Base-by-base conservation (phyloP, 2,113 vertebrate genomes). In the Gnathonemus echidnorhynchus region DNA sequence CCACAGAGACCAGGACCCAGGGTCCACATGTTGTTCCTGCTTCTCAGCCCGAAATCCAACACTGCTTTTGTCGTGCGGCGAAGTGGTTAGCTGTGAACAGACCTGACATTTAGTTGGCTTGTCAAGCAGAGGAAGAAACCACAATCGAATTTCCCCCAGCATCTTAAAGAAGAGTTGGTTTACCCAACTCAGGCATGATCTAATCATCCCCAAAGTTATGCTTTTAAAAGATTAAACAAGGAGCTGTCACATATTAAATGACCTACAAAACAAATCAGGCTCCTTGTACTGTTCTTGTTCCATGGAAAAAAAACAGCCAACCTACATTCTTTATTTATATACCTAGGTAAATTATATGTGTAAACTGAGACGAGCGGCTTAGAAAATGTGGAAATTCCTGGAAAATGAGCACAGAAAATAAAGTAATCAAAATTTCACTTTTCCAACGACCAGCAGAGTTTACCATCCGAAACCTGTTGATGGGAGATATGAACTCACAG, bases 11-110 rank as follows among this genome's bases (percentile, higher is more conserved):
- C 86, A 89, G 39, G 45, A 66, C 48, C 77, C 91, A 52, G 85
- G 39, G 58, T 39, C 88, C 89, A 90, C 87, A 88, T 83, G 89
- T 90, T 90, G 92, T 93, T 92, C 92, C 91, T 89, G 80, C 91
- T 90, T 86, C 92, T 91, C 91, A 50, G 90, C 88, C 21, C 48
- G 93, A 91, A 95, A 96, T 92, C 90, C 3, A 92, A 96, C 90
- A 86, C 91, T 46, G 92, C 94, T 94, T 95, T 96, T 95, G 94
- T 95, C 92, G 90, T 91, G 91, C 7, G 21, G 86, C 66, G 89
- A 95, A 96, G 95, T 95, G 95, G 94, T 91, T 45, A 90, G 93
- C 90, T 91, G 95, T 90, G 94, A 95, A 96, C 92, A 95, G 95
- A 94, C 93, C 70, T 95, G 95, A 94, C 94, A 94, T 95, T 94